Conservation (phyloP, 2,113 vertebrate genomes). For the Ictalurus punctatus region DNA sequence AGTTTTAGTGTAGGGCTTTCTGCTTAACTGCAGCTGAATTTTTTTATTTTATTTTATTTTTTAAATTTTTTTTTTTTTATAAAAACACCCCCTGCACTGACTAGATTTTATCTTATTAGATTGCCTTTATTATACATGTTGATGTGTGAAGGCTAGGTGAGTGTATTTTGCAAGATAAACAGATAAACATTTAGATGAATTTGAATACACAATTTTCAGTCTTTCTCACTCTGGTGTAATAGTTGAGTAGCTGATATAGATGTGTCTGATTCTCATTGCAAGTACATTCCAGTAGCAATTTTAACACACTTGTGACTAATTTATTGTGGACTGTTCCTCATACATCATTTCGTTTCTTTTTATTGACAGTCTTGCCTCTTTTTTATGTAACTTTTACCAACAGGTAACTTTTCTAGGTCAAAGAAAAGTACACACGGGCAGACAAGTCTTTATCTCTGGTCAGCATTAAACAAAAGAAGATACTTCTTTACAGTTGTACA, state of each 20-base stretch:
- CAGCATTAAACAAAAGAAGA: not conserved
- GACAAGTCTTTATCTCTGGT: not conserved
- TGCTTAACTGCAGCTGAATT: slow-evolving; percentile 35
- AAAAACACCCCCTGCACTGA: slow-evolving; percentile 9
- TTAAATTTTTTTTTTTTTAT: not conserved
- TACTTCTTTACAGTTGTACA: not conserved
- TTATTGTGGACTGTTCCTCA: slow-evolving; percentile 7
- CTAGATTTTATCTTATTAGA: slow-evolving; percentile 40
- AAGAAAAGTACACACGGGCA: not conserved
- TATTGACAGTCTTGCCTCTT: not conserved
- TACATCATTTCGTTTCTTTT: not conserved
- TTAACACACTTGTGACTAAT: slow-evolving; percentile 20
- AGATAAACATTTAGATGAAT: slow-evolving; percentile 31
- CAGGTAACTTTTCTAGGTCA: slow-evolving; percentile 21
- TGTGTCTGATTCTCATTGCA: slow-evolving; percentile 26
- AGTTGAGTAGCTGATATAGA: slow-evolving; percentile 18
- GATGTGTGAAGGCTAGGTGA: slow-evolving; percentile 25
- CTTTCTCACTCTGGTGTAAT: slow-evolving; percentile 32
- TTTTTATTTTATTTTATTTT: not conserved
- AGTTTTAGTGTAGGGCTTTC: slow-evolving; percentile 39
- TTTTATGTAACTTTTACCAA: not conserved
- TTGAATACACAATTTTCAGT: slow-evolving; percentile 28
- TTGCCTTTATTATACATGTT: slow-evolving; percentile 26
- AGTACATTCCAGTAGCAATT: slow-evolving; percentile 44
- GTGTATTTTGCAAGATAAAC: slow-evolving; percentile 38